A percentile compares a stretch with the other conserved stretches of the same genome.
Conservation (phyloP, 2,113 vertebrate species). For the Gavialis gangeticus region DNA sequence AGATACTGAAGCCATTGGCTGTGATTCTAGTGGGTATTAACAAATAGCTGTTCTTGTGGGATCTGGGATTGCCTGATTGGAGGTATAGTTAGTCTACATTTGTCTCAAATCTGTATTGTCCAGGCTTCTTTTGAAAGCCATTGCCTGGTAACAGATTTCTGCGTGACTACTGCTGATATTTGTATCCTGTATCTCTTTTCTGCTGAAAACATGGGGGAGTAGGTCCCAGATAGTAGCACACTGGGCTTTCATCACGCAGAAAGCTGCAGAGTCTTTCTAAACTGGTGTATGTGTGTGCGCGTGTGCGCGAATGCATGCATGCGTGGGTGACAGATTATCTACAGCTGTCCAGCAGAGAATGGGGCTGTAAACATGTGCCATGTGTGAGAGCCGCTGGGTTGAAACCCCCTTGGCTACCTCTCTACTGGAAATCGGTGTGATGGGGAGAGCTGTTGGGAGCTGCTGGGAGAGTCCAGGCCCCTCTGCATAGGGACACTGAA, state of each 20-base stretch:
- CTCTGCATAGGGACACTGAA: no score
- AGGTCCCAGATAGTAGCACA: neutral
- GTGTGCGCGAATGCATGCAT: neutral
- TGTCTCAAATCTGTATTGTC: neutral
- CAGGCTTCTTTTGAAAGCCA: neutral
- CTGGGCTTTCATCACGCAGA: neutral
- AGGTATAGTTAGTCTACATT: neutral
- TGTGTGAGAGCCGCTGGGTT: neutral
- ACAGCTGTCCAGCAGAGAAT: neutral
- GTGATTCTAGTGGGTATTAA: neutral
- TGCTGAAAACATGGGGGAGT: no score
- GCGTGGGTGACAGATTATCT: neutral
- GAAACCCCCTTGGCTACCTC: neutral
- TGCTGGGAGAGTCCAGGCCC: neutral
- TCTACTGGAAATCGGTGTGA: neutral
- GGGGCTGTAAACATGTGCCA: neutral
- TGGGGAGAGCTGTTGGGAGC: neutral
- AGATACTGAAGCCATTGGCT: neutral
- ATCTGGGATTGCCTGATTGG: neutral
- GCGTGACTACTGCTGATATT: neutral
- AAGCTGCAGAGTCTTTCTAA: neutral
- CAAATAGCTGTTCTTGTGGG: neutral
- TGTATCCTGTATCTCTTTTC: no score
- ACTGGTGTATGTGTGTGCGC: neutral
- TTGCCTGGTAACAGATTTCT: neutral